Conservation (phyloP, 2,113 vertebrate species). For the Salvator merianae region DNA sequence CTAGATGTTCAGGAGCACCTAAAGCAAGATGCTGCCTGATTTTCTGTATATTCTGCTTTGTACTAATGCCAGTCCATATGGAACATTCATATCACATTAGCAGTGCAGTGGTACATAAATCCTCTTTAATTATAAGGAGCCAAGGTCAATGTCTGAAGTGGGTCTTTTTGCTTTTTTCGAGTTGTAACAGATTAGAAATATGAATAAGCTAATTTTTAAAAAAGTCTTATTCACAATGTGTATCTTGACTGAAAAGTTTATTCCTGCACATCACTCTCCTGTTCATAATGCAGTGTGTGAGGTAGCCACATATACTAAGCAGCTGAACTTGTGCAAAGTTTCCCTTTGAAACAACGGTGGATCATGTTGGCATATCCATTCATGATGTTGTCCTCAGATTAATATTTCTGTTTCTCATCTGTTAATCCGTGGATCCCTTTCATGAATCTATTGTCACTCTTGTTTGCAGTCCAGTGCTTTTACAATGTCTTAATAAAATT, state of each 20-base stretch:
- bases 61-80: not conserved
- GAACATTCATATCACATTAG: too few relatives aligned
- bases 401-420: not conserved
- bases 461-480: not conserved
- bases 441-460: not conserved
- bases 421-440: not conserved
- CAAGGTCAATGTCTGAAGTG: not conserved
- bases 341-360: not conserved
- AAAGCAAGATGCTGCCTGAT: too few relatives aligned
- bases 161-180: not conserved
- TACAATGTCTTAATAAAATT: too few relatives aligned
- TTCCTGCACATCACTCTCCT: not conserved
- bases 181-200: not conserved
- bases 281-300: not conserved
- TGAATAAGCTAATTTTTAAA: slow-evolving; percentile 1
- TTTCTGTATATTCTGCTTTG: too few relatives aligned
- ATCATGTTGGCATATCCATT: not conserved
- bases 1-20: too few relatives aligned
- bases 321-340: not conserved
- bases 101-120: not conserved
- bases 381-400: not conserved
- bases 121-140: not conserved
- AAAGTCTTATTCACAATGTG: not conserved
- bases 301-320: not conserved
- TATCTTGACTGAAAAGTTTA: not conserved